Evolutionary conservation across 2,797 vertebrate species (phyloP), one percentile per base, ranked within the genome.

Genomic region (Holocentrus rufus): DNA sequence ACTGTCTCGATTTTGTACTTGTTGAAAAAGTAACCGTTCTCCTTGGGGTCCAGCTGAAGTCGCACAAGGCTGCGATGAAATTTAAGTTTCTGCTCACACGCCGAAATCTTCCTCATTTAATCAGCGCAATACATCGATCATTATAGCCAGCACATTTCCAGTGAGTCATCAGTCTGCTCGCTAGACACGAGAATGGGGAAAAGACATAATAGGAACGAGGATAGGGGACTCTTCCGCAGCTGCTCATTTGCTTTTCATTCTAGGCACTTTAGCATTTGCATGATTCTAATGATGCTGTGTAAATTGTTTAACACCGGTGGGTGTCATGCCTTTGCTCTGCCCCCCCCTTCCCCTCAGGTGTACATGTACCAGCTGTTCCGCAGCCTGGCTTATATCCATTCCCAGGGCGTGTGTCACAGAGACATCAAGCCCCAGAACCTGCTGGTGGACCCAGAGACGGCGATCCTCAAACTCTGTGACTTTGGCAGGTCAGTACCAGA

Each of bases 361-460:
- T 96, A 97, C 88, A 96, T 97, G 95, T 97, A 96, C 92, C 96
- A 97, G 94, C 94, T 97, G 77, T 97, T 98, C 92, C 95, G 96
- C 89, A 98, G 96, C 88, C 89, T 98, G 91, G 96, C 96, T 82
- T 98, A 98, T 93, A 98, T 98, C 91, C 96, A 98, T 94, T 97
- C 96, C 93, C 96, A 98, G 92, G 96, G 96, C 0, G 96, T 97
- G 80, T 98, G 96, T 92, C 96, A 98, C 92, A 93, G 96, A 76
- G 96, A 98, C 91, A 98, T 98, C 90, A 98, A 98, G 88, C 96
- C 96, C 77, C 96, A 98, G 92, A 98, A 98, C 86, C 93, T 98
- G 76, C 92, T 98, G 92, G 96, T 98, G 90, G 96, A 97, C 88
- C 96, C 96, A 0, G 96, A 98, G 89, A 96, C 96, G 0, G 96